Evolutionary conservation across 64 coral and sea anemone species (phyloP).

Genomic region (Stylophora pistillata): DNA sequence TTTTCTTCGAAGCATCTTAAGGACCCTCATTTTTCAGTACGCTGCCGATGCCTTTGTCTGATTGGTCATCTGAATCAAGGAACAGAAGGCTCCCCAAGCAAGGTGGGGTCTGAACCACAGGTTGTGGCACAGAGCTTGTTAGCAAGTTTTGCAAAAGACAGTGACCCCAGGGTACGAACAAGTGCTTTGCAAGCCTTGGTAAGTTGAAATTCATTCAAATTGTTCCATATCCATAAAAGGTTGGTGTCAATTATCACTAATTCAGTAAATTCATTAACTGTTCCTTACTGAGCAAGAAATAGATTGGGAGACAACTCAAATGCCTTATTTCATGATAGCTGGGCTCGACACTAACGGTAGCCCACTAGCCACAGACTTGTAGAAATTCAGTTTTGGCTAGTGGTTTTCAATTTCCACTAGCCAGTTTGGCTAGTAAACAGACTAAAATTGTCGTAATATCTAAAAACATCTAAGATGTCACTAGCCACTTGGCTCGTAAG

Average conservation of each 20-base stretch:
- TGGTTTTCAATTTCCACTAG: too few species aligned
- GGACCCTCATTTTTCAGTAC: slow-evolving; percentile 78
- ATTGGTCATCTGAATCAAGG: slow-evolving; percentile 75
- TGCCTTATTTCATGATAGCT: too few species aligned
- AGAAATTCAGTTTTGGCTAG: too few species aligned
- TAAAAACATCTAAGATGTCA: too few species aligned
- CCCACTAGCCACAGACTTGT: too few species aligned
- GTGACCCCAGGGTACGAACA: slow-evolving; percentile 93
- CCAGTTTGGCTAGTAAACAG: too few species aligned
- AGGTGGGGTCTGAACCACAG: slow-evolving; percentile 10
- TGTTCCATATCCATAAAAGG: too few species aligned
- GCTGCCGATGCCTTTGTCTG: slow-evolving; percentile 81
- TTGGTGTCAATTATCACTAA: background rate
- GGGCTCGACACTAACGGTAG: too few species aligned
- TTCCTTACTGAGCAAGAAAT: too few species aligned
- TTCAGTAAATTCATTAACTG: background rate
- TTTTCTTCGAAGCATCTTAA: slow-evolving; percentile 68
- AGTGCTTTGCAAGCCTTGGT: slow-evolving; percentile 90
- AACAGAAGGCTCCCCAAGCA: slow-evolving; percentile 16
- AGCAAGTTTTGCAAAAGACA: slow-evolving; percentile 77
- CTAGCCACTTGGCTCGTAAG: too few species aligned
- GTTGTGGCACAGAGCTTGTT: slow-evolving; percentile 62
- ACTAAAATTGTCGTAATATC: too few species aligned
- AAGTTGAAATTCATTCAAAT: slow-evolving; percentile 6
- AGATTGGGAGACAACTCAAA: too few species aligned